Percentiles rank a stretch among this genome's conserved stretches.
Evolutionary conservation across 2,888 invertebrate genomes (phyloP).

Genomic region (Odiellus spinosus): DNA sequence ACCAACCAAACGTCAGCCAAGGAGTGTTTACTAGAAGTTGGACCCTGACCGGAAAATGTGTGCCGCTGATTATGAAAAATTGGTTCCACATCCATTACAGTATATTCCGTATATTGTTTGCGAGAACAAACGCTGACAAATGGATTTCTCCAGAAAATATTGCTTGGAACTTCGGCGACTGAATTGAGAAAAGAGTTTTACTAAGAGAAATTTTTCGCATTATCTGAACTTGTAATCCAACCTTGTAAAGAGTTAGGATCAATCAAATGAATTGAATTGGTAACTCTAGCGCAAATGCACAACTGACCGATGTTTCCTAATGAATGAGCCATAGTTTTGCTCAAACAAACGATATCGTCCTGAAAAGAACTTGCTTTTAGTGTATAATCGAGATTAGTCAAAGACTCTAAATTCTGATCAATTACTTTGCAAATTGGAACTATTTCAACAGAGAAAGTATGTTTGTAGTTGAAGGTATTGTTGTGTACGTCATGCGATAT

Average conservation of each 20-base stretch:
- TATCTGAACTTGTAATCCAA: too few relatives aligned
- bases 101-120: slow-evolving; percentile 75
- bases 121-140: slow-evolving; percentile 77
- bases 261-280: slow-evolving; percentile 77
- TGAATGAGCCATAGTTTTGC: slow-evolving; percentile 66
- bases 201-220: too few relatives aligned
- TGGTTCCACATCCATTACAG: slow-evolving; percentile 84
- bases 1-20: slow-evolving; percentile 89
- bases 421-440: slow-evolving; percentile 91
- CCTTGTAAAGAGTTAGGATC: slow-evolving; percentile 46
- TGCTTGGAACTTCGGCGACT: slow-evolving; percentile 70
- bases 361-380: slow-evolving; percentile 14
- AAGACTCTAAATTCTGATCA: slow-evolving; percentile 10
- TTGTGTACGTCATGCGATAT: slow-evolving; percentile 95
- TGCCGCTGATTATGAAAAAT: slow-evolving; percentile 39
- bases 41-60: slow-evolving; percentile 71
- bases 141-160: slow-evolving; percentile 67
- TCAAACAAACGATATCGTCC: slow-evolving; percentile 60
- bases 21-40: slow-evolving; percentile 68
- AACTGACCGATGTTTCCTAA: slow-evolving; percentile 61
- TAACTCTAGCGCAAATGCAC: slow-evolving; percentile 73
- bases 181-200: slow-evolving; percentile 22
- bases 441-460: slow-evolving; percentile 77
- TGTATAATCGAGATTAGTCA: not conserved
- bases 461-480: slow-evolving; percentile 92